Base-by-base conservation (phyloP, 1,140 invertebrate species). In the Mya arenaria region DNA sequence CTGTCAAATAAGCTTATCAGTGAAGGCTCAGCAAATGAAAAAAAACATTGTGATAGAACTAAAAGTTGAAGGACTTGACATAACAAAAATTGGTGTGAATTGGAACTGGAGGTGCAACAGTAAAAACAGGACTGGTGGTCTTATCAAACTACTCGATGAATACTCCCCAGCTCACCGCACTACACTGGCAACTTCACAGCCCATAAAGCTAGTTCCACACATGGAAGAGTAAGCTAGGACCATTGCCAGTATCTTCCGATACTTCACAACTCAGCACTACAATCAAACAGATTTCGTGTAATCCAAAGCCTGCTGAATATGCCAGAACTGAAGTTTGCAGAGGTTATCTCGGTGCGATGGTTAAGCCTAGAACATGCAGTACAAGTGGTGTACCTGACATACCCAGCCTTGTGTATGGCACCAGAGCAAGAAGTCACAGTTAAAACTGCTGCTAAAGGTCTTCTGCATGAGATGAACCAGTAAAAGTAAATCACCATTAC, bases 331-430 rank as follows among this genome's bases (percentile, higher is more conserved):
- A 72, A 72, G 23, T 34, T 72, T 30, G 55, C 30, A 36, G n/a
- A 56, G 48, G 69, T 34, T 56, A 4, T 39, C 34, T 56, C 36
- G 55, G 28, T 34, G 37, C n/a, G n/a, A n/a, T n/a, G n/a, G n/a
- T n/a, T n/a, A n/a, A n/a, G n/a, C n/a, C n/a, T n/a, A n/a, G n/a
- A n/a, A 19, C 37, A 34, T 56, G 69, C 69, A n/a, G 32, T 72
- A 4, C 5, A 10, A n/a, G 44, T 55, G 5, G 44, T 72, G 19
- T 72, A 71, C 37, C 23, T 15, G 6, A n/a, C 3, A 5, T 39
- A 66, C 63, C 63, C 71, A n/a, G 71, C 71, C 1, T 37, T 73
- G 17, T n/a, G 25, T 4, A 73, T 73, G 71, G 56, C 52, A n/a
- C 55, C 60, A 13, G 72, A 74, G 36, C 13, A 23, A 36, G 72